Evolutionary conservation across 30 jellyfish, hydroid and myxozoan genomes (phyloP), one percentile per base, ranked within the genome.

Genomic region (Hydractinia echinata): DNA sequence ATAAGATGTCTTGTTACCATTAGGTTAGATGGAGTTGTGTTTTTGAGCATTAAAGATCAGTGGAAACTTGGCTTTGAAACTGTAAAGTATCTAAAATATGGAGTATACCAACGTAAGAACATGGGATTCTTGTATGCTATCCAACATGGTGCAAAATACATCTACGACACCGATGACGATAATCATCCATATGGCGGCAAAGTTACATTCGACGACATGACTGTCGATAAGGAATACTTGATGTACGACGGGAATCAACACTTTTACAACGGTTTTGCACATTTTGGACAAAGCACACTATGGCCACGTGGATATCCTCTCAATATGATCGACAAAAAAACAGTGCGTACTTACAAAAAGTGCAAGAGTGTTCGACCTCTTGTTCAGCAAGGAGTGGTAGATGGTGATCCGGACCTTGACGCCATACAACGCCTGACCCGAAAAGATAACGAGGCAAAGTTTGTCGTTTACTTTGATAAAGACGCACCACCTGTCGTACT

Each of bases 291-390:
- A 69, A 92, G 98, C 81, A 86, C 98, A 6, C 77, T 92, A n/a
- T 92, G 98, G 98, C 98, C 98, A 1, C 85, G 98, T 15, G 98
- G 98, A 77, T 92, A 86, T 76, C 98, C 98, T n/a, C 81, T 92
- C 15, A 89, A 87, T 68, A 56, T 53, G 73, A 83, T 92, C 15
- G 95, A 89, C 10, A 90, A 92, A 54, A 83, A 62, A 44, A 95
- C 95, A 4, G 92, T 87, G 86, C 84, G 84, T 30, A 60, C 81
- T 18, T 89, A 77, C 30, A 81, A 73, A 79, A 83, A 83, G 82
- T 92, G 98, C 87, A 53, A 66, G 16, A 80, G 81, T 4, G 89
- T 88, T 51, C 73, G 77, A 19, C 95, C 98, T 3, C 86, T 86
- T 55, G 94, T 92, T 9, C 98, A 92, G 72, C 98, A 92, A 70